Conservation (phyloP, 2,888 invertebrate genomes). For the Pseudococcus longispinus region DNA sequence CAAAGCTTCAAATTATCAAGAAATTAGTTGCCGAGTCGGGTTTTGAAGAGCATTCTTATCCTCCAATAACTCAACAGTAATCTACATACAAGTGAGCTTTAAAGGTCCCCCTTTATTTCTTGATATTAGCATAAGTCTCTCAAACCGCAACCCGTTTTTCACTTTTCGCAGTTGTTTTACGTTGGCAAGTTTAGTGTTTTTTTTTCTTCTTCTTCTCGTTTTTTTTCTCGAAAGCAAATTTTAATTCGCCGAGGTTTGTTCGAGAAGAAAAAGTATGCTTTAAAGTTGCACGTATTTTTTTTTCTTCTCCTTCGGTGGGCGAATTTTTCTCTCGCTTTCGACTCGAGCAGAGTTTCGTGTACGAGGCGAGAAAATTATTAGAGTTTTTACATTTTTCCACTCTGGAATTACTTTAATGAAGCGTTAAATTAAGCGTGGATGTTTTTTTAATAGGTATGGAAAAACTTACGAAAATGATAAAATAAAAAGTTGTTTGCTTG, state of each 20-base stretch:
- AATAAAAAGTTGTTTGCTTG: conserved; percentile 30
- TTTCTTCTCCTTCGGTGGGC: not conserved
- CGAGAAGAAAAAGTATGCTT: not conserved
- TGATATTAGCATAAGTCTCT: conserved; percentile 56
- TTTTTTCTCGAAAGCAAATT: conserved; percentile 12
- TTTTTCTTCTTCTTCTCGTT: not conserved
- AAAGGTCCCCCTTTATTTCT: conserved; percentile 57
- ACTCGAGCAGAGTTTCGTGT: not conserved
- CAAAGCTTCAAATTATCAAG: conserved; percentile 55
- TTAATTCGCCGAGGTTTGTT: conserved; percentile 17
- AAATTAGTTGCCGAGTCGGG: conserved; percentile 52
- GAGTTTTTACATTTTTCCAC: conserved; percentile 15
- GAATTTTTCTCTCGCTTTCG: not conserved
- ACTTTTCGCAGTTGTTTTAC: conserved; percentile 51
- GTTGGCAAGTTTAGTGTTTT: conserved; percentile 25
- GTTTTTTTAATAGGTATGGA: conserved; percentile 10
- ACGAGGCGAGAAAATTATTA: not conserved
- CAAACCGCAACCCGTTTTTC: conserved; percentile 56
- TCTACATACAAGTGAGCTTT: conserved; percentile 56
- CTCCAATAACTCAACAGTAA: conserved; percentile 56
- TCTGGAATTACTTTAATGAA: conserved; percentile 30
- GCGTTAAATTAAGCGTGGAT: conserved; percentile 37
- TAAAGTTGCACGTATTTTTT: conserved; percentile 1
- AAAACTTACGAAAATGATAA: not conserved
- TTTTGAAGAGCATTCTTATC: conserved; percentile 55